phyloP scores from a whole-genome alignment of 2,113 vertebrate species.

The Corapipo altera region DNA sequence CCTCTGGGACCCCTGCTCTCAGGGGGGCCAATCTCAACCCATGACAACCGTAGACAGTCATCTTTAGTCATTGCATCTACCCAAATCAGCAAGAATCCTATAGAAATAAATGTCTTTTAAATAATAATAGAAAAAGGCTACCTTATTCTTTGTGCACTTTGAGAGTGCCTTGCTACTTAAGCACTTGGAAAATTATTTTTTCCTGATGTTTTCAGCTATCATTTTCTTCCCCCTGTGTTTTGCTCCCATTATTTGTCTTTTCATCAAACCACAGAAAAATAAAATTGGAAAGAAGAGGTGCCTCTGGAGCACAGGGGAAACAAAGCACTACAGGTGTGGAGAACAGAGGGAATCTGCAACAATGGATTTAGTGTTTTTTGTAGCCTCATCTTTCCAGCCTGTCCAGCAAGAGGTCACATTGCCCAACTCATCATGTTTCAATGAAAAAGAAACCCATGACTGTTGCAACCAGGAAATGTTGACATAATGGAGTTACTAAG shows the following conservation, averaged over 20 bases:
- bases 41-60: neutral
- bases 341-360: neutral
- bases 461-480: slow-evolving; percentile 15
- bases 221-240: neutral
- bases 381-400: neutral
- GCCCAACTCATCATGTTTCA: neutral
- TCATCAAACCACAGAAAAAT: neutral
- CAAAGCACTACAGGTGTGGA: neutral
- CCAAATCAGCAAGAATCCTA: neutral
- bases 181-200: neutral
- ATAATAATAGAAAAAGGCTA: neutral
- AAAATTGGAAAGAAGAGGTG: neutral
- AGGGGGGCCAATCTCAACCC: too few relatives aligned
- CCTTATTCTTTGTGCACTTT: neutral
- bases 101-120: neutral
- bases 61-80: neutral
- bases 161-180: neutral
- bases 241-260: neutral
- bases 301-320: neutral
- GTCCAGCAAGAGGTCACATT: neutral
- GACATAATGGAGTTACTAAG: neutral
- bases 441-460: neutral
- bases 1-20: too few relatives aligned
- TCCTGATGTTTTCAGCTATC: neutral
- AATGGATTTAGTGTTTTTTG: neutral